Evolutionary conservation across 2,797 vertebrate genomes (phyloP).

Genomic region (Labeo calbasu): DNA sequence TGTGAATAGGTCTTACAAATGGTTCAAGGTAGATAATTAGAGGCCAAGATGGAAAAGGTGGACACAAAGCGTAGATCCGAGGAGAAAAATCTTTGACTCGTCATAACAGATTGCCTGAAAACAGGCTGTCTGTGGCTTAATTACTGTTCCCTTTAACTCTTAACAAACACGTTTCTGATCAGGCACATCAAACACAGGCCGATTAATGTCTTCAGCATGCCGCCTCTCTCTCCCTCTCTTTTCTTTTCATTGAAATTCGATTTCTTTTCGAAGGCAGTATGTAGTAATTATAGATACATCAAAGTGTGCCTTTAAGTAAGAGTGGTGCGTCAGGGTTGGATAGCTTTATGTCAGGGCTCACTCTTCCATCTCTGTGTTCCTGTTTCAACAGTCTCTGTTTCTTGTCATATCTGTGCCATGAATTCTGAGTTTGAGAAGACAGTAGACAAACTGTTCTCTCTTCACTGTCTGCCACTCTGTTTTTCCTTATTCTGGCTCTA

Average conservation of each 20-base stretch:
- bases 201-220: constrained; percentile 75
- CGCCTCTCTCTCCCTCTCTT: constrained; percentile 14
- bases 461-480: not conserved
- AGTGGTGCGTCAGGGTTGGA: constrained; percentile 67
- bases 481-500: not conserved
- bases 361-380: constrained; percentile 51
- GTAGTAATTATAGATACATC: constrained; percentile 83
- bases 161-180: constrained; percentile 86
- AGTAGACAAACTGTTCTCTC: constrained; percentile 7
- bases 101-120: constrained; percentile 80
- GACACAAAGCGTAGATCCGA: constrained; percentile 55
- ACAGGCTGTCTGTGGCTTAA: constrained; percentile 79
- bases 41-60: not conserved
- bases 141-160: constrained; percentile 79
- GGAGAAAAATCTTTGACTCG: constrained; percentile 67
- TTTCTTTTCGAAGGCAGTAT: constrained; percentile 80
- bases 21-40: not conserved
- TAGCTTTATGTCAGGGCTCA: constrained; percentile 53
- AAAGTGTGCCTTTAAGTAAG: constrained; percentile 79
- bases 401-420: constrained; percentile 48
- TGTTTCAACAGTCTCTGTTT: constrained; percentile 39
- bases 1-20: not conserved
- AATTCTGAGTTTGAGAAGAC: constrained; percentile 1
- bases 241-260: constrained; percentile 78
- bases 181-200: constrained; percentile 78